These are phyloP conservation scores for Chrysochloris asiatica DNA, from an alignment of 2,113 vertebrate species.

Conservation along the genomic window DNA sequence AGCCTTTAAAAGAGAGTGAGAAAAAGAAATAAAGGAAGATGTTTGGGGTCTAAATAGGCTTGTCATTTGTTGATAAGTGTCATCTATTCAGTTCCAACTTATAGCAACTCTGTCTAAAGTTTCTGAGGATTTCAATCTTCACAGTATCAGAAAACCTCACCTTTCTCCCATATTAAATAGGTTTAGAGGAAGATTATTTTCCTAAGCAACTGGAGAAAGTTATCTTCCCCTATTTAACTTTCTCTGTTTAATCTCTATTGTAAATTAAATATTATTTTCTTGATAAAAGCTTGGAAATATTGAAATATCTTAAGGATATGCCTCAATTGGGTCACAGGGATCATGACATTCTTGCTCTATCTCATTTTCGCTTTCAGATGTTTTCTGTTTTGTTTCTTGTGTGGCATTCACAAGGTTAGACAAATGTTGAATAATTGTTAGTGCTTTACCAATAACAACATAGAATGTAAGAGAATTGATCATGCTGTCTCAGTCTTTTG, in stretches of 20 bases:
- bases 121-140: too few relatives aligned
- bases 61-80: too few relatives aligned
- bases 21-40: too few relatives aligned
- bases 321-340: neutral
- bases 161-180: too few relatives aligned
- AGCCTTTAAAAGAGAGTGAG: too few relatives aligned
- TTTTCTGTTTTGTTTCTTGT: neutral
- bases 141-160: too few relatives aligned
- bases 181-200: constrained; percentile 28
- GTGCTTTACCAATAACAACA: too few relatives aligned
- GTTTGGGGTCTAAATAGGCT: neutral
- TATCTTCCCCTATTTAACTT: neutral
- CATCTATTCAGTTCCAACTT: too few relatives aligned
- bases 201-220: neutral
- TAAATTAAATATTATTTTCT: neutral
- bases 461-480: neutral
- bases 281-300: constrained; percentile 14
- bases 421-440: neutral
- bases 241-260: neutral
- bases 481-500: neutral
- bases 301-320: constrained; percentile 2
- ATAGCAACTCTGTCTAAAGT: too few relatives aligned
- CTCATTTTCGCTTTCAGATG: constrained; percentile 22
- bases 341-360: neutral
- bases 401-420: neutral